Evolutionary conservation across 2,888 invertebrate species (phyloP).

Genomic region (Yponomeuta evonymella): DNA sequence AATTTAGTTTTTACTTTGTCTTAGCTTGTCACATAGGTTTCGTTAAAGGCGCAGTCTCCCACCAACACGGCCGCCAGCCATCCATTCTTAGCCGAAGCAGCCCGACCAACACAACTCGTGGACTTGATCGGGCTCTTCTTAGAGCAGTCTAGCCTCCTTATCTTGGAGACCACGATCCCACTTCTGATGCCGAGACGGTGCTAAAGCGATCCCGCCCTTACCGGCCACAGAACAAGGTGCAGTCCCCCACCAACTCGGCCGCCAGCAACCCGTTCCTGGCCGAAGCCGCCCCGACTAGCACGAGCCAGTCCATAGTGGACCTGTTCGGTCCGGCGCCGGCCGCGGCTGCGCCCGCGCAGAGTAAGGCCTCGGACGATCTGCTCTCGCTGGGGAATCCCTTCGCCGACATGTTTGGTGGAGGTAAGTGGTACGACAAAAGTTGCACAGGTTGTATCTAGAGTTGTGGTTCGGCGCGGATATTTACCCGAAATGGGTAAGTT

Average conservation of each 20-base stretch:
- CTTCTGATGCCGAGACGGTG: neutral
- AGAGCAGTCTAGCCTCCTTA: neutral
- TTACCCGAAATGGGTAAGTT: too few species aligned
- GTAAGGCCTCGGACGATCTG: conserved; percentile 91
- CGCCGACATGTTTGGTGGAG: conserved; percentile 85
- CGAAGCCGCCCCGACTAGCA: conserved; percentile 75
- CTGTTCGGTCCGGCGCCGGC: conserved; percentile 81
- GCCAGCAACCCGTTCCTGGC: conserved; percentile 92
- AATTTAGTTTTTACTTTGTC: too few species aligned
- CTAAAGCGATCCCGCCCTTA: neutral
- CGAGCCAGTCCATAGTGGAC: conserved; percentile 81
- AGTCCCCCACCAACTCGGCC: conserved; percentile 82
- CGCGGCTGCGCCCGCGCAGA: conserved; percentile 35
- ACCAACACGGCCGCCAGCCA: too few species aligned
- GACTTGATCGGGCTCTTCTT: too few species aligned
- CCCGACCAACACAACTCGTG: too few species aligned
- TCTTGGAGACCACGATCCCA: neutral
- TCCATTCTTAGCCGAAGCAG: too few species aligned
- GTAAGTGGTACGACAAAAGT: conserved; percentile 35
- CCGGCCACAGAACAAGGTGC: conserved; percentile 78
- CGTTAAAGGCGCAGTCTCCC: too few species aligned
- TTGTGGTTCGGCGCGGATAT: too few species aligned
- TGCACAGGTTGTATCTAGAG: too few species aligned
- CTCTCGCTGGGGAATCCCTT: conserved; percentile 94
- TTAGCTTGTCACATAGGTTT: too few species aligned